Percentiles rank a stretch among this genome's conserved stretches.
phyloP scores from a whole-genome alignment of 2,113 vertebrate genomes.

The Alectura lathami region DNA sequence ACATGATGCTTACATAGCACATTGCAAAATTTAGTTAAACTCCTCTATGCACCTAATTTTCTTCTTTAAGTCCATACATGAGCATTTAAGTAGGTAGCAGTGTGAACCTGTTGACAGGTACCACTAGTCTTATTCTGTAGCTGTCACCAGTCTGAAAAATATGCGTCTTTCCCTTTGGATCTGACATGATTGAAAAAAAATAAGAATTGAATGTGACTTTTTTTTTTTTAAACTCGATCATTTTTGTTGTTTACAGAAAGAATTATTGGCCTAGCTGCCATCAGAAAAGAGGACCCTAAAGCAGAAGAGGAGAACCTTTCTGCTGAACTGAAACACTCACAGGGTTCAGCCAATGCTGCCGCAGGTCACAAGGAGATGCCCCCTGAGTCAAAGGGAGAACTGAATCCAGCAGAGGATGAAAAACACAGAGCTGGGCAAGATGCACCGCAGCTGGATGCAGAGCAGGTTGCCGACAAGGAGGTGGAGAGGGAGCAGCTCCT shows the following conservation, averaged over 20 bases:
- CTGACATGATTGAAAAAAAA: not conserved
- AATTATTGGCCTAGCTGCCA: not conserved
- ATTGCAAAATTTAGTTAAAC: not conserved
- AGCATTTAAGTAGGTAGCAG: not conserved
- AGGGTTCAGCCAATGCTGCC: not conserved
- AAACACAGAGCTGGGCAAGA: not conserved
- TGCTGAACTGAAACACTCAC: not conserved
- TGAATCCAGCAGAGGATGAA: not conserved
- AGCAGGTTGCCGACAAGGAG: slow-evolving; percentile 52
- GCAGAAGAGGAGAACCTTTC: slow-evolving; percentile 8
- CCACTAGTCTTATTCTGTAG: not conserved
- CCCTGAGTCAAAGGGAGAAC: not conserved
- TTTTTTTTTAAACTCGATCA: not conserved
- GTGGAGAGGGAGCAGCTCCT: slow-evolving; percentile 74
- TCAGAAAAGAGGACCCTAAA: not conserved
- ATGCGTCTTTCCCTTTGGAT: not conserved
- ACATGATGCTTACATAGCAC: not conserved
- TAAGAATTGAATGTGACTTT: not conserved
- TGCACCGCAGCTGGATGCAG: fast-evolving
- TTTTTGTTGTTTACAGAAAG: slow-evolving; percentile 44
- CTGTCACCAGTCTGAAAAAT: not conserved
- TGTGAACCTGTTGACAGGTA: not conserved
- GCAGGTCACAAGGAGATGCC: not conserved
- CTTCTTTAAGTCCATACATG: not conserved
- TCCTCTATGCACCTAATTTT: not conserved